Conservation (phyloP, 2,888 invertebrate genomes). For the Onthophagus sagittarius region DNA sequence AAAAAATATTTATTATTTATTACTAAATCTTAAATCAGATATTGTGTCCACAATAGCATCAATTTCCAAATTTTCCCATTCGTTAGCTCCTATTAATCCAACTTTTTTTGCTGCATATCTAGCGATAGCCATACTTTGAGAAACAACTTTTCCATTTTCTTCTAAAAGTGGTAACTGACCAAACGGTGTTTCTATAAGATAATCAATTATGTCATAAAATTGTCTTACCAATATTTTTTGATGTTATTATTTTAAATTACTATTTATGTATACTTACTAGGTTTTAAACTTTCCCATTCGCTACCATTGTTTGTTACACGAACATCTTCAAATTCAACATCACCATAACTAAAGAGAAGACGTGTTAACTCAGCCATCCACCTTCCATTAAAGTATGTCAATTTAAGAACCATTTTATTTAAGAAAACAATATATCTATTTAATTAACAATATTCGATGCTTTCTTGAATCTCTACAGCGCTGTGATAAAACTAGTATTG, state of each 20-base stretch:
- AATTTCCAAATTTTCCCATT: conserved; percentile 59
- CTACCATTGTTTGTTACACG: conserved; percentile 48
- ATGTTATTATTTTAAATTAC: not conserved
- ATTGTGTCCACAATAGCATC: conserved; percentile 60
- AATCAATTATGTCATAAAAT: not conserved
- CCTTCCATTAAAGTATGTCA: conserved; percentile 61
- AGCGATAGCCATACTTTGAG: conserved; percentile 58
- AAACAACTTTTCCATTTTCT: conserved; percentile 58
- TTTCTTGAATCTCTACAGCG: too few relatives aligned
- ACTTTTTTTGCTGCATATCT: conserved; percentile 62
- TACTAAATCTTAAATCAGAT: conserved; percentile 58
- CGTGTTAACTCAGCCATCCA: conserved; percentile 63
- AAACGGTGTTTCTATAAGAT: conserved; percentile 56
- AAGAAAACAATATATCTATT: too few relatives aligned
- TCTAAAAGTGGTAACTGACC: conserved; percentile 62
- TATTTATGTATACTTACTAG: conserved; percentile 31
- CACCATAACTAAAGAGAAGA: conserved; percentile 59
- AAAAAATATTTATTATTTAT: not conserved
- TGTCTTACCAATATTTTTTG: not conserved
- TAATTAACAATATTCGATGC: too few relatives aligned
- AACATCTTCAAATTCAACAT: conserved; percentile 58
- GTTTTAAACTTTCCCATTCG: conserved; percentile 39
- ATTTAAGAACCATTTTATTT: conserved; percentile 38
- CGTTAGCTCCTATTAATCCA: conserved; percentile 54
- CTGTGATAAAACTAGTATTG: too few relatives aligned